Base-by-base conservation (phyloP, 1,140 invertebrate species). In the Steinernema feltiae region DNA sequence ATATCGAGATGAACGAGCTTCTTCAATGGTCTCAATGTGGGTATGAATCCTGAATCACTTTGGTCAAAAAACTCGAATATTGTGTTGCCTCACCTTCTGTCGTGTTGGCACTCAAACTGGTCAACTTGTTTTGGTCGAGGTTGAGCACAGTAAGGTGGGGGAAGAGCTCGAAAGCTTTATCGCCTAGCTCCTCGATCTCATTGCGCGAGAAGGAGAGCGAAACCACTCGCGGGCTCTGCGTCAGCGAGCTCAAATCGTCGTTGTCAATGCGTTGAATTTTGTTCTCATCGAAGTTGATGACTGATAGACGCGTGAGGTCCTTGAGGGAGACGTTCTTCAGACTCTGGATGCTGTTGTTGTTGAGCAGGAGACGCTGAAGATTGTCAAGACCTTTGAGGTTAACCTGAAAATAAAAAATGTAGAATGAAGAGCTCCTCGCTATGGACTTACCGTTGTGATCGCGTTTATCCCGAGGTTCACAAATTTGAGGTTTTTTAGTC, bases 301-400 rank as follows among this genome's bases (percentile, higher is more conserved):
- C 24, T 21, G 7, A 21, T 3, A 63, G 53, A 7, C 53, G 53
- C 24, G 53, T 15, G 24, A 63, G 53, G 53, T 63, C 74, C 31
- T 77, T 77, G 17, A 84, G 72, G 46, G 72, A 46, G 2, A 84
- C 79, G 29, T 80, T 30, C 48, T 82, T 76, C 46, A 85, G 32
- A 18, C 76, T 74, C n/a, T 75, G 21, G 32, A 85, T 77, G 17
- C 71, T 76, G 69, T 85, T 85, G 75, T 85, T 85, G 75, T 84
- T 86, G 35, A 85, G 73, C 27, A 81, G 75, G 1, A 85, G 74
- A 29, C 76, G 75, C 72, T 85, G 75, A n/a, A 85, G 78, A 29
- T 80, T 72, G 17, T 72, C 41, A 18, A 83, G 74, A 30, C 69
- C 70, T 24, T 73, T 74, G 0, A 85, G 48, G 69, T 81, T 73